These are phyloP conservation scores for Mastomys natalensis DNA, from an alignment of 2,113 vertebrate species.

Conservation along the genomic window DNA sequence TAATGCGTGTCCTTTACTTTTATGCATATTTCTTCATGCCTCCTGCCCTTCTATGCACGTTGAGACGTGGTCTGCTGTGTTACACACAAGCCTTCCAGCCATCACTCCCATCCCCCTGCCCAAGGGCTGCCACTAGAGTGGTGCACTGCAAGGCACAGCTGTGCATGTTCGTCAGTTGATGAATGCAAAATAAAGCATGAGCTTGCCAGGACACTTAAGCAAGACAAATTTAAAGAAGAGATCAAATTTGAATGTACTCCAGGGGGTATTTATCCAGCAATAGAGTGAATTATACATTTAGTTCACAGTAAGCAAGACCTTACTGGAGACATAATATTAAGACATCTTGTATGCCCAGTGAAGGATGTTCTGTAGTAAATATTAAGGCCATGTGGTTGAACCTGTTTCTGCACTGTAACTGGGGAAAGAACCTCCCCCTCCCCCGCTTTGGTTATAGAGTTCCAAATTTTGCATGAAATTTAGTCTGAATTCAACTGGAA, in stretches of 20 bases:
- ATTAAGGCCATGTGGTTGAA: neutral
- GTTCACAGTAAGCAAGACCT: neutral
- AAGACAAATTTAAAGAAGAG: conserved; percentile 28
- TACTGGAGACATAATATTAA: neutral
- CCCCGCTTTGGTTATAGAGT: neutral
- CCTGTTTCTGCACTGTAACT: neutral
- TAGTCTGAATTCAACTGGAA: conserved; percentile 36
- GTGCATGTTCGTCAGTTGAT: neutral
- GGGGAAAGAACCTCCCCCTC: neutral
- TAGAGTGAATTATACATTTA: neutral
- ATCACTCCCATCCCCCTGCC: neutral
- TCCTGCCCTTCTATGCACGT: too few relatives aligned
- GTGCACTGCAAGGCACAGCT: neutral
- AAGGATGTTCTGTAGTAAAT: neutral
- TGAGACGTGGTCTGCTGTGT: neutral
- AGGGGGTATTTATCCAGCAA: neutral
- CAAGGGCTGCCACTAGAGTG: neutral
- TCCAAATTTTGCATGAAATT: neutral
- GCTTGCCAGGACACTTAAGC: neutral
- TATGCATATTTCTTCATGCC: neutral
- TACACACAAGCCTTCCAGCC: too few relatives aligned
- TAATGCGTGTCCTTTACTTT: neutral
- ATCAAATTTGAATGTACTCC: neutral
- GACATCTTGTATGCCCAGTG: neutral
- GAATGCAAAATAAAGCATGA: neutral